Conservation (phyloP, 2,113 vertebrate species). For the Callocephalon fimbriatum region DNA sequence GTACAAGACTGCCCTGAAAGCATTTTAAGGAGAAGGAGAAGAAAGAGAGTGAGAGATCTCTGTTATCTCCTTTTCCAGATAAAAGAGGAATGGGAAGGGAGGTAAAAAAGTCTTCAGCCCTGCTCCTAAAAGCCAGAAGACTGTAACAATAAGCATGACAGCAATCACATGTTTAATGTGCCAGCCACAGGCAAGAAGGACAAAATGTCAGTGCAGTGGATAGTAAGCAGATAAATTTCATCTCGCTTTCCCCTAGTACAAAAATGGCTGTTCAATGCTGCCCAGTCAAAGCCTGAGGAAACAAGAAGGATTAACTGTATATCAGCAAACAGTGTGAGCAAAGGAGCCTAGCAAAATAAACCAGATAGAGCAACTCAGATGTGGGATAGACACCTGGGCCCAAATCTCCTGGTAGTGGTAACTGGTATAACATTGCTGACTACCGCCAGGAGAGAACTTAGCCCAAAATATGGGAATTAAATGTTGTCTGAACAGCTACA, state of each 20-base stretch:
- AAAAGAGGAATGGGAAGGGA: neutral
- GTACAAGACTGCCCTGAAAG: neutral
- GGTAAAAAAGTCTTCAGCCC: neutral
- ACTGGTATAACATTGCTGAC: neutral
- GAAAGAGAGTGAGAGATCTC: neutral
- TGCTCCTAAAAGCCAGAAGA: neutral
- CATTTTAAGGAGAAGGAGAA: neutral
- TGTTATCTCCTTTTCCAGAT: neutral
- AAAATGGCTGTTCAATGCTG: neutral
- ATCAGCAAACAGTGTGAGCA: neutral
- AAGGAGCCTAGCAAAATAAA: neutral
- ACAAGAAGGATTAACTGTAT: neutral
- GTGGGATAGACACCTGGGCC: neutral
- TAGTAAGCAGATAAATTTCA: conserved; percentile 20
- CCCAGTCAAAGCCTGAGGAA: neutral
- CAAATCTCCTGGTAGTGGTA: neutral
- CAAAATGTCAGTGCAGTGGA: conserved; percentile 25
- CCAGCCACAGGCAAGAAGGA: neutral
- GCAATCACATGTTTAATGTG: neutral
- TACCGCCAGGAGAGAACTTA: neutral
- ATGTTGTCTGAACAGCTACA: neutral
- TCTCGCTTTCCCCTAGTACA: neutral
- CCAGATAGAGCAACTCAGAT: neutral
- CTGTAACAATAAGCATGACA: neutral
- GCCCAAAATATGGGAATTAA: neutral